Base-by-base conservation (phyloP, 2,888 invertebrate species). In the Osedax frankpressi region DNA sequence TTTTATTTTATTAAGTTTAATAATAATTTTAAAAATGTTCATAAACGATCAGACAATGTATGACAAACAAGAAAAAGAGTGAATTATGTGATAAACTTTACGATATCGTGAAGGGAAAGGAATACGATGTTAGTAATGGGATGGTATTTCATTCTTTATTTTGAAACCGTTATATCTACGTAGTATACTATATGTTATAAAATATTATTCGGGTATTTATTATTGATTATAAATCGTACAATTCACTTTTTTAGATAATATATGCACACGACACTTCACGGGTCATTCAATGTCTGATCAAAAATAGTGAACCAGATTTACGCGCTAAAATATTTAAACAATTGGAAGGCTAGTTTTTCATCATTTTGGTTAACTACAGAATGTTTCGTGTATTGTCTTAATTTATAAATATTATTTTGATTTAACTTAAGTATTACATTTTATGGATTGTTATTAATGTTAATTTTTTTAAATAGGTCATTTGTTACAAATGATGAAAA, bases 211-310 rank as follows among this genome's bases (percentile, higher is more conserved):
- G n/a, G n/a, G n/a, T n/a, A n/a, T n/a, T n/a, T n/a, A n/a, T n/a
- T n/a, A n/a, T n/a, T n/a, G n/a, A n/a, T n/a, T n/a, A n/a, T n/a
- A n/a, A n/a, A n/a, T n/a, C n/a, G n/a, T n/a, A n/a, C n/a, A n/a
- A n/a, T n/a, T 19, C 44, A 6, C 74, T 75, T 74, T 79, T 79
- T 88, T 90, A 82, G 87, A 87, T 92, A 78, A 90, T 91, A 6
- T 87, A 90, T 77, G 89, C 91, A 0, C 87, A 95, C 82, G 95
- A 96, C 81, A 89, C 92, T 62, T 91, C 92, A 2, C 86, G 95
- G 79, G 90, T 95, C 1, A 89, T 95, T 70, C 94, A 96, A 82
- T 93, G 92, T 81, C 86, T 95, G 76, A 85, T 94, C 0, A 92
- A 92, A 81, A 82, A 83, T 77, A 89, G 90, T 0, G 85, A 88